Conservation (phyloP, 2,888 invertebrate genomes). For the Metellina segmentata region DNA sequence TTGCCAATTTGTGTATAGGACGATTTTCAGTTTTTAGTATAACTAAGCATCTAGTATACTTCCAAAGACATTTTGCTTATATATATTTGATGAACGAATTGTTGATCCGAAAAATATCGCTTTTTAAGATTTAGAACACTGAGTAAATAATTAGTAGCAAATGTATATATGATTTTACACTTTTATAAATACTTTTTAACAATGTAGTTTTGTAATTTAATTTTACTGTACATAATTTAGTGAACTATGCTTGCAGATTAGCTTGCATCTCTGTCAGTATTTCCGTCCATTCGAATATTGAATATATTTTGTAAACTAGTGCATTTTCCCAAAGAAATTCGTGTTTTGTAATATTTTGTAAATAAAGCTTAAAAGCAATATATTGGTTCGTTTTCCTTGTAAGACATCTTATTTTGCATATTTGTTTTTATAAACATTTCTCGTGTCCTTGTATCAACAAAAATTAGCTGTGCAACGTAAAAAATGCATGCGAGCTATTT, state of each 20-base stretch:
- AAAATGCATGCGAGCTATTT: not conserved
- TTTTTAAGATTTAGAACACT: too few relatives aligned
- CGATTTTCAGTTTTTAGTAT: too few relatives aligned
- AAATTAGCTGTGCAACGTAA: not conserved
- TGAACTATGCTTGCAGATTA: not conserved
- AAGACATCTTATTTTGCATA: not conserved
- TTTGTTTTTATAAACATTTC: not conserved
- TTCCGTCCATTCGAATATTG: constrained; percentile 38
- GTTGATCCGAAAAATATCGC: too few relatives aligned
- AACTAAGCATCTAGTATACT: too few relatives aligned
- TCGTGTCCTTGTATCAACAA: not conserved
- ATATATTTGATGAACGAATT: too few relatives aligned
- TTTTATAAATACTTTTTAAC: constrained; percentile 26
- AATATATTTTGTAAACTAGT: constrained; percentile 11
- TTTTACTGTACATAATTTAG: constrained; percentile 23
- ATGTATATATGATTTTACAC: constrained; percentile 15
- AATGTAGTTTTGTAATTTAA: not conserved
- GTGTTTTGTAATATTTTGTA: constrained; percentile 59
- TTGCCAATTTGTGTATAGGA: too few relatives aligned
- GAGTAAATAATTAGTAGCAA: not conserved
- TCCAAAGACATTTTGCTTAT: too few relatives aligned
- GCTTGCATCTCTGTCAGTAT: constrained; percentile 28
- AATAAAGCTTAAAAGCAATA: constrained; percentile 49
- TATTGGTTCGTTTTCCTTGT: too few relatives aligned
- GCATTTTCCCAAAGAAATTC: constrained; percentile 50